These are phyloP conservation scores for Drosophila kepulauana DNA, from an alignment of 1,140 invertebrate species.

Conservation along the genomic window DNA sequence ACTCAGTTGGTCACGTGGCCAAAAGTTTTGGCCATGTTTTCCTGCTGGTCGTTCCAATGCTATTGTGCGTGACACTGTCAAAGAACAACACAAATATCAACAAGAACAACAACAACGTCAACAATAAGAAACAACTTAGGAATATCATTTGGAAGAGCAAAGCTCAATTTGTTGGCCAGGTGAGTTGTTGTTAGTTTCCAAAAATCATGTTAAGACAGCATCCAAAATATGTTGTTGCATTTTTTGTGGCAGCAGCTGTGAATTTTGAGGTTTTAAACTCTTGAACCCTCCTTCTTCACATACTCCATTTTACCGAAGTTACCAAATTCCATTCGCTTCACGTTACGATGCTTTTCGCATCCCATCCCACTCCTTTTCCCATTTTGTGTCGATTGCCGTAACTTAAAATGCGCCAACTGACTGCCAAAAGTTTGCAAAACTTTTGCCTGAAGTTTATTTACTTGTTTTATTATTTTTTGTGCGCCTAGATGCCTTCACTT, in stretches of 20 bases:
- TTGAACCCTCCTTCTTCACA: constrained; percentile 47
- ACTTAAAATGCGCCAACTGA: constrained; percentile 80
- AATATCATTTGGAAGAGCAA: constrained; percentile 55
- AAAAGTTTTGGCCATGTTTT: constrained; percentile 62
- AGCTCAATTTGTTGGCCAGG: constrained; percentile 61
- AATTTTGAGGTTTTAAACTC: constrained; percentile 69
- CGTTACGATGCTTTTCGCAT: constrained; percentile 8
- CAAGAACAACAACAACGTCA: constrained; percentile 32
- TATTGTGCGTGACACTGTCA: constrained; percentile 72
- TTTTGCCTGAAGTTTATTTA: constrained; percentile 77
- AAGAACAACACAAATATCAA: constrained; percentile 45
- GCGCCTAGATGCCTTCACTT: constrained; percentile 32
- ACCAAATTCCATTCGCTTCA: constrained; percentile 24
- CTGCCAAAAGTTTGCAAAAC: constrained; percentile 75
- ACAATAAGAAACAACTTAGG: constrained; percentile 46
- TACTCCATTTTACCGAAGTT: constrained; percentile 12
- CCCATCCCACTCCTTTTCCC: background rate
- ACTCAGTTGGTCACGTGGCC: constrained; percentile 70
- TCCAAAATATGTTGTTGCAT: background rate
- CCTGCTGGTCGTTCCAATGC: constrained; percentile 25
- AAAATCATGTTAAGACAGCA: constrained; percentile 26
- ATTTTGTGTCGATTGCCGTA: constrained; percentile 64
- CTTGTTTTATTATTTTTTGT: constrained; percentile 66
- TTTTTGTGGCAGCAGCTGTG: constrained; percentile 36
- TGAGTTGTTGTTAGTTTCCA: constrained; percentile 36